phyloP scores from a whole-genome alignment of 2,113 vertebrate species.

The Brachypodius melanocephalos region DNA sequence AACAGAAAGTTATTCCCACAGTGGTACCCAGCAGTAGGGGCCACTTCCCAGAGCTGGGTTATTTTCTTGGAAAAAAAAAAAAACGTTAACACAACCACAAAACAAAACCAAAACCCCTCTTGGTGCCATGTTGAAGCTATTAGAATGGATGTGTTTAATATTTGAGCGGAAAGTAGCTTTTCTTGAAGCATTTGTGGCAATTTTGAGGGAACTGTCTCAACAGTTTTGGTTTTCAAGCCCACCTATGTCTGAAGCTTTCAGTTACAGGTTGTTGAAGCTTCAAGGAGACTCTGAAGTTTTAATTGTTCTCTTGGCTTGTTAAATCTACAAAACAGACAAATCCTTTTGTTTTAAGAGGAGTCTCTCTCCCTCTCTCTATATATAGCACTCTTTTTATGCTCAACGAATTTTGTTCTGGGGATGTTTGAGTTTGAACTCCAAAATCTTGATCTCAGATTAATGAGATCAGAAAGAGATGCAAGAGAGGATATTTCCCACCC shows the following conservation, averaged over 20 bases:
- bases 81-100: background rate
- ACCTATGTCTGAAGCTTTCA: background rate
- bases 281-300: background rate
- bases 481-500: background rate
- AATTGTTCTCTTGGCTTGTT: background rate
- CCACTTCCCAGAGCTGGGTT: background rate
- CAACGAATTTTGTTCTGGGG: background rate
- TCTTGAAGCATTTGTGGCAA: background rate
- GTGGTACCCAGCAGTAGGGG: background rate
- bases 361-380: rapidly evolving
- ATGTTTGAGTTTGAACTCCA: background rate
- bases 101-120: background rate
- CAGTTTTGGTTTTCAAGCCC: background rate
- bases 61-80: background rate
- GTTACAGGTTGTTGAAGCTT: background rate
- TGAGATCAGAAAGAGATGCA: background rate
- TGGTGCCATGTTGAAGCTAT: background rate
- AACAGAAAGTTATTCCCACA: background rate
- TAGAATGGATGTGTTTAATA: background rate
- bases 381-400: background rate
- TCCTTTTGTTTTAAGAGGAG: background rate
- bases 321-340: background rate
- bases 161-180: background rate
- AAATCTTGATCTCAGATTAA: background rate
- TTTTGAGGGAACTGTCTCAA: background rate